Evolutionary conservation across 1,140 invertebrate species (phyloP).

Genomic region (Semibalanus balanoides): DNA sequence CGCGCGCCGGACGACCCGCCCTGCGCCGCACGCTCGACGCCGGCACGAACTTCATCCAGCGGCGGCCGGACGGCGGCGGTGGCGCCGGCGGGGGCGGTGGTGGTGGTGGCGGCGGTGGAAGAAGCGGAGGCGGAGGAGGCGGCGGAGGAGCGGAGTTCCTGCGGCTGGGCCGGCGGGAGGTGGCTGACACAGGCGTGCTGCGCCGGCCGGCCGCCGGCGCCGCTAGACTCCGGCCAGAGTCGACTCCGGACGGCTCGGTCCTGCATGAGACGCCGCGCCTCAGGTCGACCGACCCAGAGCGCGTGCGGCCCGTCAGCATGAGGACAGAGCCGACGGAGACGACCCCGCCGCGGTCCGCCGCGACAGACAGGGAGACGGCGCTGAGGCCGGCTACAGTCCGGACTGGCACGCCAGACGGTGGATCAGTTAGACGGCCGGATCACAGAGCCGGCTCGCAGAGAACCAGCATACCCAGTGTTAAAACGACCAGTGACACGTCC

Average conservation of each 20-base stretch:
- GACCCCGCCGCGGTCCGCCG: too few species aligned
- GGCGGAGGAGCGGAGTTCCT: too few species aligned
- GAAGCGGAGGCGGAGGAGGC: too few species aligned
- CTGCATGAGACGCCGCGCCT: too few species aligned
- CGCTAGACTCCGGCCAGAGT: too few species aligned
- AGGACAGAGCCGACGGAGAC: not conserved
- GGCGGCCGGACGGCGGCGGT: slow-evolving; percentile 29
- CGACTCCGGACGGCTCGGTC: too few species aligned
- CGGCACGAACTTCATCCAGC: slow-evolving; percentile 24
- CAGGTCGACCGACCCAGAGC: not conserved
- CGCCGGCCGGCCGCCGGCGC: too few species aligned
- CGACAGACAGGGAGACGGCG: too few species aligned
- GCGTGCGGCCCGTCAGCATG: not conserved
- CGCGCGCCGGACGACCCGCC: slow-evolving; percentile 20
- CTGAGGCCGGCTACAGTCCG: too few species aligned
- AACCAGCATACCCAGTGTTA: not conserved
- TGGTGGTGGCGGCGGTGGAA: too few species aligned
- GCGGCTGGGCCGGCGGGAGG: not conserved
- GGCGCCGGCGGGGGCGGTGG: slow-evolving; percentile 13
- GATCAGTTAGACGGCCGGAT: too few species aligned
- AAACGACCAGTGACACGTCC: not conserved
- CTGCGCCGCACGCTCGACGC: slow-evolving; percentile 16
- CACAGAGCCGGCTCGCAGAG: not conserved
- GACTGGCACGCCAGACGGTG: too few species aligned
- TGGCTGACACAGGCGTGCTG: not conserved